Conservation (phyloP, 2,888 invertebrate genomes). For the Hyalella azteca region DNA sequence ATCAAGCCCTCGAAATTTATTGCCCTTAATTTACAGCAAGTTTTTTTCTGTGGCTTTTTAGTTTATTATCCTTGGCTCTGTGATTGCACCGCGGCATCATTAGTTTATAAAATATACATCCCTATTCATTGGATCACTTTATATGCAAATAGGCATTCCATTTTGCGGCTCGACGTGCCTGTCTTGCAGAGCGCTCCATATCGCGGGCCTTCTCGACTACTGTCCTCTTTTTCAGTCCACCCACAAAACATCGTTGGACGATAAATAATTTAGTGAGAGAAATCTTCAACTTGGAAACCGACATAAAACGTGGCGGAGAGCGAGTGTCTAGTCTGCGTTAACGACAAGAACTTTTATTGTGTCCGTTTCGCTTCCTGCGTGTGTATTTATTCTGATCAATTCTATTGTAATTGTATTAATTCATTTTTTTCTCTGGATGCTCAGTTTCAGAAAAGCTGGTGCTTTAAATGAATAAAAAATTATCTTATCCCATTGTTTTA, state of each 20-base stretch:
- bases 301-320: too few relatives aligned
- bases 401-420: too few relatives aligned
- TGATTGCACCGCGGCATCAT: constrained; percentile 6
- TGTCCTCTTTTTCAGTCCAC: neutral
- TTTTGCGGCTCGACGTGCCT: constrained; percentile 10
- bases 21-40: too few relatives aligned
- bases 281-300: neutral
- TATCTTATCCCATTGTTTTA: neutral
- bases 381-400: too few relatives aligned
- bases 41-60: too few relatives aligned
- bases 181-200: neutral
- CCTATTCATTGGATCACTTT: constrained; percentile 30
- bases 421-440: too few relatives aligned
- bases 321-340: too few relatives aligned
- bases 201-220: neutral
- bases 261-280: constrained; percentile 8
- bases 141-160: constrained; percentile 29
- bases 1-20: too few relatives aligned
- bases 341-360: too few relatives aligned
- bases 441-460: too few relatives aligned
- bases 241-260: neutral
- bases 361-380: too few relatives aligned
- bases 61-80: neutral
- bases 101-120: constrained; percentile 30
- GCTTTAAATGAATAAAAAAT: too few relatives aligned